These are phyloP conservation scores for Harpagus bidentatus DNA, from an alignment of 2,113 vertebrate genomes.

Conservation along the genomic window DNA sequence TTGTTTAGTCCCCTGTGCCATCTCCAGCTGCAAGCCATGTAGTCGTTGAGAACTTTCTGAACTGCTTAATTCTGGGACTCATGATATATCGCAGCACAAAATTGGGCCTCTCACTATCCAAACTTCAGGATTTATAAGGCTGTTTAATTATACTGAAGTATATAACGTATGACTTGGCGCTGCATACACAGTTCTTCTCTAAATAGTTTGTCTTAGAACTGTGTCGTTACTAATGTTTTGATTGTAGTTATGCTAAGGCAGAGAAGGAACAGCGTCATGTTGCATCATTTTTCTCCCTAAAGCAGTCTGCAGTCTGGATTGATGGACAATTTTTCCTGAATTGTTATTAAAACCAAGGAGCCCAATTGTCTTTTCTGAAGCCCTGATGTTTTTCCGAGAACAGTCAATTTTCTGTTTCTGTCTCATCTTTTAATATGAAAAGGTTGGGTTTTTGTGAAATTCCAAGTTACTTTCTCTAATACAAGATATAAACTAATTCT, in stretches of 20 bases:
- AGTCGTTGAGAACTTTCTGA: neutral
- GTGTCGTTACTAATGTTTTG: neutral
- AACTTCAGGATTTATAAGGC: neutral
- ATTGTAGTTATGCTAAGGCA: neutral
- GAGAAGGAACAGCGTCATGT: neutral
- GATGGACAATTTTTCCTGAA: neutral
- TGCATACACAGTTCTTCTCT: neutral
- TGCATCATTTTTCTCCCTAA: neutral
- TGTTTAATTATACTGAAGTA: neutral
- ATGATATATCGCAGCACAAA: neutral
- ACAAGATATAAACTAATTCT: neutral
- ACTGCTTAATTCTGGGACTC: accelerated
- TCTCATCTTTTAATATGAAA: neutral
- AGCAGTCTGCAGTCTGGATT: neutral
- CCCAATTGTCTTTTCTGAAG: neutral
- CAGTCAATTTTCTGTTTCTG: neutral
- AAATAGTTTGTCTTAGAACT: neutral
- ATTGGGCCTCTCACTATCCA: neutral
- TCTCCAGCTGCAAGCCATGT: neutral
- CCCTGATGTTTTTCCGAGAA: neutral
- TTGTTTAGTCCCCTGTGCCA: neutral
- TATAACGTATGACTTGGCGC: neutral
- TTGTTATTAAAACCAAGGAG: neutral
- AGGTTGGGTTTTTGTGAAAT: neutral
- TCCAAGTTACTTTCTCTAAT: neutral